These are phyloP conservation scores for Forbesichthys papilliferus DNA, from an alignment of 2,113 vertebrate species.

Conservation along the genomic window DNA sequence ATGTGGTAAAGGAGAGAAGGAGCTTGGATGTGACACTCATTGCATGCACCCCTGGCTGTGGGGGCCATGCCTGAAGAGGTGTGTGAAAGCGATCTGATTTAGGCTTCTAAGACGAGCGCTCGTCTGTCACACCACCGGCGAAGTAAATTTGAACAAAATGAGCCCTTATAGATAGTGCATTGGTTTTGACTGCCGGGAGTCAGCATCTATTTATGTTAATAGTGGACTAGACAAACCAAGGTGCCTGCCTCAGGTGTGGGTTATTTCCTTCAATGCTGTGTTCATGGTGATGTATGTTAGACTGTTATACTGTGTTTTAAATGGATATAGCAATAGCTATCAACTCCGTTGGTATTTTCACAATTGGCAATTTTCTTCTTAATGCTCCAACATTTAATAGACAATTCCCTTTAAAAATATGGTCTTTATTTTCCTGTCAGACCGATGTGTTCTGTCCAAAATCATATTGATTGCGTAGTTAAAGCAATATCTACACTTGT, in stretches of 20 bases:
- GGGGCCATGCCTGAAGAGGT: slow-evolving; percentile 56
- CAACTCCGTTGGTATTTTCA: no score
- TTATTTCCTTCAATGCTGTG: slow-evolving; percentile 34
- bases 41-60: slow-evolving; percentile 55
- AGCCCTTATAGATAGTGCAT: slow-evolving; percentile 70
- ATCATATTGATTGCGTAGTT: no score
- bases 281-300: slow-evolving; percentile 1
- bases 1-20: background rate
- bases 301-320: slow-evolving; percentile 26
- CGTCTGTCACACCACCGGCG: slow-evolving; percentile 60
- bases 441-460: no score
- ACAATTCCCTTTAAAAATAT: no score
- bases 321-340: background rate
- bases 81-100: slow-evolving; percentile 70
- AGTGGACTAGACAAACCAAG: slow-evolving; percentile 49
- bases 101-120: slow-evolving; percentile 57
- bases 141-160: slow-evolving; percentile 74
- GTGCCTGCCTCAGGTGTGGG: slow-evolving; percentile 38
- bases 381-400: no score
- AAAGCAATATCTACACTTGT: no score
- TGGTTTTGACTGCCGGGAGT: slow-evolving; percentile 70
- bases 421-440: no score
- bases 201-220: slow-evolving; percentile 70
- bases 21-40: slow-evolving; percentile 58
- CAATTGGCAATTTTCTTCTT: no score